Percentiles rank a stretch among this genome's conserved stretches.
Conservation (phyloP, 2,797 vertebrate species). For the Helicolenus hilgendorfi region DNA sequence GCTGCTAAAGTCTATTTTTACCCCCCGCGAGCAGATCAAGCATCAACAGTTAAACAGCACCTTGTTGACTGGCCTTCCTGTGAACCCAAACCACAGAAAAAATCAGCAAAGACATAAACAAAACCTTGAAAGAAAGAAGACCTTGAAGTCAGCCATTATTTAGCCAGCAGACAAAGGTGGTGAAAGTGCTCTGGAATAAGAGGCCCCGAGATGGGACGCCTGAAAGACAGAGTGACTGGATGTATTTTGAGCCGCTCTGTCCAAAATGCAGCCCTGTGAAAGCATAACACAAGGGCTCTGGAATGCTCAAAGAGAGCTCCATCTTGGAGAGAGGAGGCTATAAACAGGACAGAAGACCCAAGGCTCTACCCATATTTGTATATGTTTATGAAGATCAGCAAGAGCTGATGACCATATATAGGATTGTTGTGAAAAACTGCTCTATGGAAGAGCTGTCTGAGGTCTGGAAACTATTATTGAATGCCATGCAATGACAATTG, state of each 20-base stretch:
- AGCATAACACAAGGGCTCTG: constrained; percentile 75
- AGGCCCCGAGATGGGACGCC: constrained; percentile 17
- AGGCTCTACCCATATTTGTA: constrained; percentile 79
- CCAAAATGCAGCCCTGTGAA: constrained; percentile 57
- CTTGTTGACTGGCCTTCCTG: constrained; percentile 43
- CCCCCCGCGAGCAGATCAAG: constrained; percentile 12
- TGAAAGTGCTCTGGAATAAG: constrained; percentile 21
- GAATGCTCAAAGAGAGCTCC: constrained; percentile 73
- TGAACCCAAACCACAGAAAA: constrained; percentile 44
- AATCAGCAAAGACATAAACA: constrained; percentile 42
- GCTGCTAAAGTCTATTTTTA: constrained; percentile 51
- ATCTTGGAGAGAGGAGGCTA: constrained; percentile 57
- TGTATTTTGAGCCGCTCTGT: constrained; percentile 62
- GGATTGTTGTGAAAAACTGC: constrained; percentile 32
- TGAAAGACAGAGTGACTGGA: constrained; percentile 34
- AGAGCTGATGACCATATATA: constrained; percentile 72
- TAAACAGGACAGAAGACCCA: constrained; percentile 70
- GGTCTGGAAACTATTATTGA: constrained; percentile 6
- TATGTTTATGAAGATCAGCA: constrained; percentile 61
- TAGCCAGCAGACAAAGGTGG: background rate
- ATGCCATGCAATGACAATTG: background rate
- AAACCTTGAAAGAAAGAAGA: constrained; percentile 24
- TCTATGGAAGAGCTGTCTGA: background rate
- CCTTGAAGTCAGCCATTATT: constrained; percentile 27
- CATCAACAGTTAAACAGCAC: constrained; percentile 39